Percentiles rank a stretch among this genome's conserved stretches.
Evolutionary conservation across 2,888 invertebrate genomes (phyloP).

Genomic region (Pyrochroa serraticornis): DNA sequence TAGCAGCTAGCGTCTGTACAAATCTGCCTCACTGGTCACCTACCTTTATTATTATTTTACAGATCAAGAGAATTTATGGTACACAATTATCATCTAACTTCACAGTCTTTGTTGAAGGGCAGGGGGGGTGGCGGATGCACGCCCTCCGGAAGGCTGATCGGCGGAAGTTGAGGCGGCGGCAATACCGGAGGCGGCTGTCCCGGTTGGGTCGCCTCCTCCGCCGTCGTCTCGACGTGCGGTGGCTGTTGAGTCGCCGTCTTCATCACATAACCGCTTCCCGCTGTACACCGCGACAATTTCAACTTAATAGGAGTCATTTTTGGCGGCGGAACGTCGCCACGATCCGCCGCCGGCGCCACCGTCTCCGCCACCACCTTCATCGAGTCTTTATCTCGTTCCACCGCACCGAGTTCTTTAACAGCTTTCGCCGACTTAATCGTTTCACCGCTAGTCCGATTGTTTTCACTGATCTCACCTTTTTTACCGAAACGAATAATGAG

Average conservation of each 20-base stretch:
- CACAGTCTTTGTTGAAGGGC: constrained; percentile 79
- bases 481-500: constrained; percentile 76
- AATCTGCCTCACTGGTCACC: constrained; percentile 51
- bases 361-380: constrained; percentile 24
- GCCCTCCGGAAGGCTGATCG: constrained; percentile 39
- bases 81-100: constrained; percentile 82
- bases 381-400: background rate
- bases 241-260: constrained; percentile 51
- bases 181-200: constrained; percentile 44
- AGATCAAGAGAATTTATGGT: constrained; percentile 39
- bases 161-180: constrained; percentile 36
- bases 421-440: constrained; percentile 57
- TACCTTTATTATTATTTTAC: constrained; percentile 44
- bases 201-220: constrained; percentile 48
- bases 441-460: constrained; percentile 44
- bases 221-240: constrained; percentile 48
- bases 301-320: constrained; percentile 80
- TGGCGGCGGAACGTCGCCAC: constrained; percentile 36
- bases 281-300: constrained; percentile 81
- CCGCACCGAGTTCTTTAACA: background rate
- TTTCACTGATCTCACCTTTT: constrained; percentile 55
- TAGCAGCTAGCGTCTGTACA: constrained; percentile 50
- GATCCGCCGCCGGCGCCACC: constrained; percentile 28
- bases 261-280: constrained; percentile 75
- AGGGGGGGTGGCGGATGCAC: constrained; percentile 58